These are phyloP conservation scores for Lindbergichthys nudifrons DNA, from an alignment of 2,797 vertebrate genomes.

Conservation along the genomic window DNA sequence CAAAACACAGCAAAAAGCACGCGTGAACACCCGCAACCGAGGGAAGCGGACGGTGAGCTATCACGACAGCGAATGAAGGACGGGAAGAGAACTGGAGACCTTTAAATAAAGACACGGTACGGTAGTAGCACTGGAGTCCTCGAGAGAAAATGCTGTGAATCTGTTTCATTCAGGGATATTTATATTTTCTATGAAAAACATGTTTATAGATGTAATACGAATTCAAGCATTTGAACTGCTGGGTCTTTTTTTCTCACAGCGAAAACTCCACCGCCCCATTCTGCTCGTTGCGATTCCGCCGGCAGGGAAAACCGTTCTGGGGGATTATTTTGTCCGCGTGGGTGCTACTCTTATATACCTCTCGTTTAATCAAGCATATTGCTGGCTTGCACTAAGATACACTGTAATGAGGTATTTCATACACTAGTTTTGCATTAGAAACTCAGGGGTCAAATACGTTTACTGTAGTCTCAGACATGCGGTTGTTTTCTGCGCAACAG, in stretches of 20 bases:
- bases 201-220: slow-evolving; percentile 87
- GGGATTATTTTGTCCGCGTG: slow-evolving; percentile 81
- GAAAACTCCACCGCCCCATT: slow-evolving; percentile 74
- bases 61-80: slow-evolving; percentile 85
- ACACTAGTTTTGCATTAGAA: slow-evolving; percentile 90
- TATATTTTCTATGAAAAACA: slow-evolving; percentile 94
- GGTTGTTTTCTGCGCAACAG: slow-evolving; percentile 72
- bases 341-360: slow-evolving; percentile 90
- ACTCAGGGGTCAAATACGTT: slow-evolving; percentile 90
- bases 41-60: slow-evolving; percentile 83
- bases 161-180: slow-evolving; percentile 96
- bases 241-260: slow-evolving; percentile 80
- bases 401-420: slow-evolving; percentile 90
- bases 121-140: slow-evolving; percentile 89
- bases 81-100: slow-evolving; percentile 77
- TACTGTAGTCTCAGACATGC: slow-evolving; percentile 86
- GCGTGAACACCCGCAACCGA: slow-evolving; percentile 83
- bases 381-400: slow-evolving; percentile 90
- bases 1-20: slow-evolving; percentile 55
- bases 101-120: slow-evolving; percentile 78
- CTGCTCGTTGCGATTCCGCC: slow-evolving; percentile 80
- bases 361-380: slow-evolving; percentile 86
- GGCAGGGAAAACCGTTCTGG: slow-evolving; percentile 75
- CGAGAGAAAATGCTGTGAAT: slow-evolving; percentile 89
- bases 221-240: slow-evolving; percentile 89